Evolutionary conservation across 2,797 vertebrate genomes (phyloP), one percentile per base, ranked within the genome.

Genomic region (Neosalanx taihuensis): DNA sequence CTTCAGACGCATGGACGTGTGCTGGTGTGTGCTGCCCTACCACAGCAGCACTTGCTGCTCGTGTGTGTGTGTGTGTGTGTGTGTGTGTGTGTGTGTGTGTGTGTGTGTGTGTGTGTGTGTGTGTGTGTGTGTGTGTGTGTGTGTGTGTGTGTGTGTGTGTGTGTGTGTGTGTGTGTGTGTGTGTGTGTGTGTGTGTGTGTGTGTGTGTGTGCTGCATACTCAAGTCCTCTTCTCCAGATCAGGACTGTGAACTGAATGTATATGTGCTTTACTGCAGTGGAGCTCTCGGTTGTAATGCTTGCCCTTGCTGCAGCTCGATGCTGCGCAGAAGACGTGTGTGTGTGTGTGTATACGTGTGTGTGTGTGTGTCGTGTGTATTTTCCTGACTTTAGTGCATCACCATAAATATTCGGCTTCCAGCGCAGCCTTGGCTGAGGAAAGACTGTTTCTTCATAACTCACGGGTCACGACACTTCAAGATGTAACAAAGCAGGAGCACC

Each of bases 211-310:
- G 86, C 86, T 69, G 89, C 87, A 90, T 91, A 89, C 90, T 90
- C 88, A 90, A 89, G 89, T 60, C 84, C 82, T 83, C 64, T 74
- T 81, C 83, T 85, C 75, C 23, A 82, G 84, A 85, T 86, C 72
- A 23, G 83, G 72, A 88, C 85, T 91, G 90, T 91, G 90, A 89
- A 82, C 86, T 88, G 89, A 91, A 91, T 91, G 89, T 90, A 91
- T 91, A 91, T 91, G 89, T 85, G 89, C 88, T 89, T 89, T 90
- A 89, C 90, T 91, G 89, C 89, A 91, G 90, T 91, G 89, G 85
- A 89, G 89, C 83, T 86, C 87, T 87, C 84, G 84, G 89, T 90
- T 88, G 87, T 72, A 87, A 85, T 79, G 77, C 89, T 90, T 89
- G 89, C 89, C 90, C 89, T 91, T 90, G 89, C 88, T 89, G 89